Percentiles rank a stretch among this genome's conserved stretches.
Evolutionary conservation across 2,113 vertebrate genomes (phyloP).

Genomic region (Melanotaenia duboulayi): DNA sequence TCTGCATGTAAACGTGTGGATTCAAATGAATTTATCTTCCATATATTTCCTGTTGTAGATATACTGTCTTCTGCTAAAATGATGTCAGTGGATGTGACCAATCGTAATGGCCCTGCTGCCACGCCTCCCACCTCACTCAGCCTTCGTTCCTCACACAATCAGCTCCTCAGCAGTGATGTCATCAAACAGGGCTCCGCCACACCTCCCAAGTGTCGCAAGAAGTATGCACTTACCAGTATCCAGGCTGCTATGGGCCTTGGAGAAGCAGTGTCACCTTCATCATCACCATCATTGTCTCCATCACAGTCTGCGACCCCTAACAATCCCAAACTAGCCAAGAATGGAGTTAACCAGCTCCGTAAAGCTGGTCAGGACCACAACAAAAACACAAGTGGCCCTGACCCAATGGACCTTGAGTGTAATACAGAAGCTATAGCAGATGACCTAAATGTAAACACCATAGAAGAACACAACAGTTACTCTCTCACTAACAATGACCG

Average conservation of each 20-base stretch:
- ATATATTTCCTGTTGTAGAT: constrained; percentile 64
- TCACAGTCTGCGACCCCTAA: constrained; percentile 69
- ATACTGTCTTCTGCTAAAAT: constrained; percentile 83
- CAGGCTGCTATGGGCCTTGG: constrained; percentile 96
- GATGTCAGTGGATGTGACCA: constrained; percentile 89
- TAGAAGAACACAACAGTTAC: constrained; percentile 56
- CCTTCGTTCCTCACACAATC: constrained; percentile 95
- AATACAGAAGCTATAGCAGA: constrained; percentile 77
- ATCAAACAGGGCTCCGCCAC: constrained; percentile 88
- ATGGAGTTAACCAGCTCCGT: constrained; percentile 95
- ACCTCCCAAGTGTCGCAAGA: constrained; percentile 95
- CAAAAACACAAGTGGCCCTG: constrained; percentile 85
- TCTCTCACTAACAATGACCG: constrained; percentile 67
- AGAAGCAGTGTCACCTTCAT: constrained; percentile 75
- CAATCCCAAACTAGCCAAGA: constrained; percentile 95
- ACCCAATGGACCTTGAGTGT: constrained; percentile 61
- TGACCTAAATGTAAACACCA: constrained; percentile 62
- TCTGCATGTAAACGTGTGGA: not conserved
- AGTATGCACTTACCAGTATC: constrained; percentile 94
- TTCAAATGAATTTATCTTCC: not conserved
- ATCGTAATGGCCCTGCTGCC: constrained; percentile 87
- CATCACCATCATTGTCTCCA: constrained; percentile 53
- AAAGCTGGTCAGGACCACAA: constrained; percentile 95
- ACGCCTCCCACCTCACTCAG: constrained; percentile 92
- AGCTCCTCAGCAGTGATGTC: constrained; percentile 90